Evolutionary conservation across 2,113 vertebrate genomes (phyloP).

Genomic region (Galeopterus variegatus): DNA sequence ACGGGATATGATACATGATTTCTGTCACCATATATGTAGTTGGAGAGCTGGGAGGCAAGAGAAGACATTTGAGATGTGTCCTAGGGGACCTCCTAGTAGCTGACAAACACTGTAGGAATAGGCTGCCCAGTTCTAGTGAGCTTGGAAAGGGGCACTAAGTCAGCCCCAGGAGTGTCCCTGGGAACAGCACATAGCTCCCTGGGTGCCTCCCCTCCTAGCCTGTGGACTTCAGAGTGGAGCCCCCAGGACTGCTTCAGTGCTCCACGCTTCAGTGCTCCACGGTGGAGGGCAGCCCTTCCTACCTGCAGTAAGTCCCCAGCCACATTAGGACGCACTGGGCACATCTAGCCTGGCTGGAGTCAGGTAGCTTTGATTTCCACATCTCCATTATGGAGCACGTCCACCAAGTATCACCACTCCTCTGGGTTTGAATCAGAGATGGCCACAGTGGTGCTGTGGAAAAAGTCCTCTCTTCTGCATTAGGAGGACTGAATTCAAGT

Average conservation of each 20-base stretch:
- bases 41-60: background rate
- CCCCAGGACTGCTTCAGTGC: too few relatives aligned
- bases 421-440: background rate
- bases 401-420: background rate
- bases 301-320: too few relatives aligned
- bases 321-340: background rate
- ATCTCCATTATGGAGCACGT: background rate
- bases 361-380: background rate
- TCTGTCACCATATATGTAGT: background rate
- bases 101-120: background rate
- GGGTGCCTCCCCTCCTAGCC: accelerated
- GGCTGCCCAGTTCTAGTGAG: too few relatives aligned
- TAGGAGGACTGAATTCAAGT: background rate
- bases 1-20: background rate
- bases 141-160: background rate
- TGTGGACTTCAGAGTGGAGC: background rate
- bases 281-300: background rate
- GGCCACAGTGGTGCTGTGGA: too few relatives aligned
- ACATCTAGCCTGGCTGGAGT: accelerated
- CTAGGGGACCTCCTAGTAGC: background rate
- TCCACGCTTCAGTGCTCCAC: accelerated
- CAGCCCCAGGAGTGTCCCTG: too few relatives aligned
- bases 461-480: background rate
- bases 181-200: background rate
- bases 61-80: background rate